Evolutionary conservation across 2,888 invertebrate species (phyloP), one percentile per base, ranked within the genome.

Genomic region (Sesia bembeciformis): DNA sequence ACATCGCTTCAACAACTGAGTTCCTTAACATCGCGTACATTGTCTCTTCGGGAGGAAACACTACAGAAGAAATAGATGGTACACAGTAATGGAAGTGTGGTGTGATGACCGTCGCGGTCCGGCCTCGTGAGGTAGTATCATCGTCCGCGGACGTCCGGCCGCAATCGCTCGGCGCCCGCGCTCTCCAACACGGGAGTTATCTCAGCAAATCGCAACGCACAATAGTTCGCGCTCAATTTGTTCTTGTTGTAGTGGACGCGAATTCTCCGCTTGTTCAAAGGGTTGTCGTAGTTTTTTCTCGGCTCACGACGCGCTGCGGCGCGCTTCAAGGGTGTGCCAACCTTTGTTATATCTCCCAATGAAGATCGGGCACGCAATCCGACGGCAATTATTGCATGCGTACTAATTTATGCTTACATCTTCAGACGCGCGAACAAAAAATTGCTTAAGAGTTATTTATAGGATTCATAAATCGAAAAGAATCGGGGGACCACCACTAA

Each of bases 221-320:
- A 86, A 88, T 86, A 84, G 84, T 84, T 84, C 78, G 79, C 80
- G 79, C 77, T 86, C 82, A 87, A 88, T 88, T 87, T 89, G 88
- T 82, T 89, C 86, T 87, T 89, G 79, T 88, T 89, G 86, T 81
- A 79, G 80, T 84, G 80, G 80, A 77, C 68, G 82, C 79, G 77
- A 85, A 85, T 86, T 86, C 87, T 85, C 83, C 71, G 81, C 82
- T 84, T 80, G 81, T 84, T 79, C 77, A 72, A 40, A 80, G 81
- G 80, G 78, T 69, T 76, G 77, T 80, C 66, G 78, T 81, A 78
- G 76, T 84, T 84, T 85, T 85, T 86, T 84, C 77, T 76, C 67
- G 56, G 65, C 68, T 73, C 72, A 73, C 67, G 71, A 72, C 65
- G 66, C 65, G 64, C 64, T 62, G 68, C 76, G 67, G 73, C 67